Evolutionary conservation across 2,797 vertebrate genomes (phyloP), one percentile per base, ranked within the genome.

Genomic region (Microctenopoma steveboyesi): DNA sequence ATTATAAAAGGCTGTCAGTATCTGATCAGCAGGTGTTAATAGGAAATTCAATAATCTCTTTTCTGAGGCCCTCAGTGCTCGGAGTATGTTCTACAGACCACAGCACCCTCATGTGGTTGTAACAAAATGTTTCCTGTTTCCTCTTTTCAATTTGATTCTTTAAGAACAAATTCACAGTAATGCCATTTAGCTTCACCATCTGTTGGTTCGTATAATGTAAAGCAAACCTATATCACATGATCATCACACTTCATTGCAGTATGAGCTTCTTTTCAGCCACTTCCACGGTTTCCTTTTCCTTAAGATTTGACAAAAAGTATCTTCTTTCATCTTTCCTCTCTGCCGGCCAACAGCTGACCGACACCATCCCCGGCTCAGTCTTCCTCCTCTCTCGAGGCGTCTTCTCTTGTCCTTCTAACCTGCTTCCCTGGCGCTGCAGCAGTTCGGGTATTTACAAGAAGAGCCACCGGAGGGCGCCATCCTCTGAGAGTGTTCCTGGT

Each of bases 391-490:
- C 95, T 16, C 94, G 94, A 62, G 96, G 97, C 9, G 48, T 74
- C 0, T 89, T 98, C 86, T 93, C 92, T 5, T 94, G 93, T 8
- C 91, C 96, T 0, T 68, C 93, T 2, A 95, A 95, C 79, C 91
- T 96, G 73, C 94, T 96, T 9, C 96, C 97, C 3, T 97, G 97
- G 96, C 88, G 95, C 69, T 83, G 82, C 58, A 54, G 88, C 57
- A 83, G 91, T 30, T 93, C 94, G 0, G 87, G 93, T n/a, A 88
- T 93, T 0, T 92, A 94, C 45, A 92, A 85, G 43, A 96, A 94
- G 89, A 92, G 92, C 58, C 92, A 95, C 53, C 90, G 93, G 42
- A 89, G 94, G 73, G 92, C 91, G 40, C 85, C 87, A 7, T 95
- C 95, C 45, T 91, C 92, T 0, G 97, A 97, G 86, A 94, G 91